Base-by-base conservation (phyloP, 2,113 vertebrate genomes). In the Trogon surrucura region DNA sequence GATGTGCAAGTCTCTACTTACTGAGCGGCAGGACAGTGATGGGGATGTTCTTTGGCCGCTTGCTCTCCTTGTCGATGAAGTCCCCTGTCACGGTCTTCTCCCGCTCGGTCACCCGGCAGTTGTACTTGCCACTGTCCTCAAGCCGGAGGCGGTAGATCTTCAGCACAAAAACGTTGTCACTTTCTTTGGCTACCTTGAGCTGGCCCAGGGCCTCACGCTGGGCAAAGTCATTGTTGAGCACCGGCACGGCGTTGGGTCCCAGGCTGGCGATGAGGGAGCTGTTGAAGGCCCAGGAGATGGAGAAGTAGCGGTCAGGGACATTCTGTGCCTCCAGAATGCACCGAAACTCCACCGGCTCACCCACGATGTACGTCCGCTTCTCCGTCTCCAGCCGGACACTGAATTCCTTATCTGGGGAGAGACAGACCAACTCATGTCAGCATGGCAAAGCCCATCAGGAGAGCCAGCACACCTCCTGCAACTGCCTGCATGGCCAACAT, bases 231-330 rank as follows among this genome's bases (percentile, higher is more conserved):
- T 98, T 97, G 95, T 99, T 99, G 97, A 99, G 98, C 88, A 98
- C 87, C 0, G 99, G 98, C 97, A 99, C 99, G 2, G 99, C 99
- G 1, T 98, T 98, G 53, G 99, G 99, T 62, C 99, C 99, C 97
- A 99, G 98, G 97, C 98, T 99, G 97, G 99, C 99, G 22, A 99
- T 98, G 62, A 99, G 98, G 41, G 99, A 99, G 98, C 99, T 99
- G 97, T 99, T 99, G 98, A 99, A 99, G 95, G 99, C 99, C 99
- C 99, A 99, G 94, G 99, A 99, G 97, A 99, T 98, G 41, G 99
- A 99, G 89, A 99, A 99, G 98, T 99, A 99, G 27, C 99, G 99
- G 94, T 99, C 99, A 0, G 98, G 98, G 57, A 99, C 69, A 3
- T 98, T 99, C 98, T 99, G 99, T 0, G 99, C 99, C 87, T 99